A percentile compares a stretch with the other conserved stretches of the same genome.
Conservation (phyloP, 2,113 vertebrate species). For the Nycticryphes semicollaris region DNA sequence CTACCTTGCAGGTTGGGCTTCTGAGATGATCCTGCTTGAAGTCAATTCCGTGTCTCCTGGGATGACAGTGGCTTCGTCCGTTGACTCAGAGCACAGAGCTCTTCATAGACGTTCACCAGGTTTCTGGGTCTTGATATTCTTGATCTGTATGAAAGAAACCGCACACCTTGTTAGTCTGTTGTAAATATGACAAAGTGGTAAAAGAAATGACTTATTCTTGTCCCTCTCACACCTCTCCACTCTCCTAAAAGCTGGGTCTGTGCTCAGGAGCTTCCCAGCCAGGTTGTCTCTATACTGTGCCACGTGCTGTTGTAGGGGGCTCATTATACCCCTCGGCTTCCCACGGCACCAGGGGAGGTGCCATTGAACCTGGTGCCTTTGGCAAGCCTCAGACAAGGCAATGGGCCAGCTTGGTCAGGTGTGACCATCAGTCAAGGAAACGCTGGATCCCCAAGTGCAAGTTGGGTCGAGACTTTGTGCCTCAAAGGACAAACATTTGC, state of each 20-base stretch:
- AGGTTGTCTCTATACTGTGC: neutral
- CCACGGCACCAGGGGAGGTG: neutral
- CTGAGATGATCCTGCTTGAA: neutral
- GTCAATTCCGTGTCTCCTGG: neutral
- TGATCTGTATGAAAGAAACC: neutral
- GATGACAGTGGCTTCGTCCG: neutral
- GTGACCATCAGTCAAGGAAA: constrained; percentile 48
- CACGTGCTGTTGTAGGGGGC: neutral
- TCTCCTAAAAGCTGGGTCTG: neutral
- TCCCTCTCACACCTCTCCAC: neutral
- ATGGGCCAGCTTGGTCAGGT: neutral
- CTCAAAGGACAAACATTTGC: neutral
- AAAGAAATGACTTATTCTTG: neutral
- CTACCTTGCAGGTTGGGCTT: neutral
- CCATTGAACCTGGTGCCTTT: neutral
- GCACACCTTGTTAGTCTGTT: accelerated
- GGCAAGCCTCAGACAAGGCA: neutral
- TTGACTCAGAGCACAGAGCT: neutral
- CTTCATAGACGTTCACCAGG: neutral
- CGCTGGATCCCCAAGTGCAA: neutral
- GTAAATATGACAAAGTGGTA: neutral
- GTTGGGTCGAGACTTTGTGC: neutral
- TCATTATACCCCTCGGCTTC: neutral
- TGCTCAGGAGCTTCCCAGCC: neutral
- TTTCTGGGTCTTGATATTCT: neutral